Evolutionary conservation across 2,888 invertebrate genomes (phyloP), one percentile per base, ranked within the genome.

Genomic region (Hypolimnas misippus): DNA sequence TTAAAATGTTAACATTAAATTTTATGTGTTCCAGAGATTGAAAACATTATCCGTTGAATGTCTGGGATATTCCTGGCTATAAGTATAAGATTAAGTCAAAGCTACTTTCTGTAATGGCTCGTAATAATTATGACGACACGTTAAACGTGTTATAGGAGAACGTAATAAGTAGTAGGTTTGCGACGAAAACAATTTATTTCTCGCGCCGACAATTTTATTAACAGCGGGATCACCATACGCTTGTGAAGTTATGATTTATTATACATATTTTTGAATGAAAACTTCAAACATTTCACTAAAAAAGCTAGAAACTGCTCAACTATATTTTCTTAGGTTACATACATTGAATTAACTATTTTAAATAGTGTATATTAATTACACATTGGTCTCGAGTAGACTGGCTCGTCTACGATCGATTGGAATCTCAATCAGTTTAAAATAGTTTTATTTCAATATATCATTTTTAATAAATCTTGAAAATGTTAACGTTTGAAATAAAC

Each of bases 121-220:
- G 63, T 78, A 79, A 78, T 73, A 76, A 78, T 74, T 70, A 77
- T 72, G 75, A 74, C 69, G 67, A 66, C 71, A 70, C 70, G 74
- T 77, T 76, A 76, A 75, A 69, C 73, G 73, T 76, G 72, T 75
- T 73, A 74, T 67, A 33, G 59, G 65, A 19, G 65, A 57, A 42
- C 60, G 74, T 78, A 76, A 78, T n/a, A n/a, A n/a, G n/a, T 78
- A 69, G 70, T 73, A 74, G 76, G 74, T 46, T 59, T 50, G 49
- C 71, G 73, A 69, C 69, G 71, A 74, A 70, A 69, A 70, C 77
- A 78, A 80, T 81, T 81, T 78, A 77, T 78, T 78, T 73, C 73
- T 60, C 71, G 73, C 57, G 62, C 54, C 49, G 58, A 56, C 58
- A 56, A 63, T 66, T 55, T 63, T 51, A 61, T 16, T 16, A 66